Base-by-base conservation (phyloP, 2,113 vertebrate genomes). In the Carassius gibelio region DNA sequence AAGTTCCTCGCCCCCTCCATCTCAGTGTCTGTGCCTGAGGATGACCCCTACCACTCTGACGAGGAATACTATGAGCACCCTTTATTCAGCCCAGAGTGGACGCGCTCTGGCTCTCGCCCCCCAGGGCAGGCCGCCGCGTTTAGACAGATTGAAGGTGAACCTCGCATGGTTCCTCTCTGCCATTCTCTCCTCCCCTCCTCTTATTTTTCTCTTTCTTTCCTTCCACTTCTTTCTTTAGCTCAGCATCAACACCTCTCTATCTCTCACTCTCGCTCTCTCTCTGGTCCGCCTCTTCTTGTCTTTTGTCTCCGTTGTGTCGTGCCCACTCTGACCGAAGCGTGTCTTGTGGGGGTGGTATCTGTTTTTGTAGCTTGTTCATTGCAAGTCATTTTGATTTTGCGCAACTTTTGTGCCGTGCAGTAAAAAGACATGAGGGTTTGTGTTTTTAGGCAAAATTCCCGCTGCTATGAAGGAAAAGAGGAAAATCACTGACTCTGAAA, bases 11-110 rank as follows among this genome's bases (percentile, higher is more conserved):
- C 95, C 95, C 97, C 96, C 95, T 98, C 95, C 95, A 96, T 98
- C 93, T 96, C 96, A 87, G 96, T 98, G 93, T 97, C 96, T 95
- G 95, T 97, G 95, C 96, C 97, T 1, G 90, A 96, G 92, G 97
- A 97, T 93, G 96, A 97, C 90, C 96, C 96, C 93, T 97, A 92
- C 96, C 94, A 94, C 95, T 97, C 94, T 34, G 96, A 96, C 92
- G 96, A 97, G 95, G 97, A 98, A 94, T 97, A 95, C 95, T 97
- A 94, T 98, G 96, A 97, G 81, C 96, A 97, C 90, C 96, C 96
- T 94, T 95, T 97, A 95, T 98, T 97, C 97, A 96, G 96, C 96
- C 96, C 96, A 0, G 95, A 96, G 93, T 96, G 96, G 96, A 93
- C 95, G 91, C 92, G 96, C 95, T 95, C 95, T 93, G 94, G 94